Evolutionary conservation across 2,888 invertebrate species (phyloP).

Genomic region (Oeneis ivallda): DNA sequence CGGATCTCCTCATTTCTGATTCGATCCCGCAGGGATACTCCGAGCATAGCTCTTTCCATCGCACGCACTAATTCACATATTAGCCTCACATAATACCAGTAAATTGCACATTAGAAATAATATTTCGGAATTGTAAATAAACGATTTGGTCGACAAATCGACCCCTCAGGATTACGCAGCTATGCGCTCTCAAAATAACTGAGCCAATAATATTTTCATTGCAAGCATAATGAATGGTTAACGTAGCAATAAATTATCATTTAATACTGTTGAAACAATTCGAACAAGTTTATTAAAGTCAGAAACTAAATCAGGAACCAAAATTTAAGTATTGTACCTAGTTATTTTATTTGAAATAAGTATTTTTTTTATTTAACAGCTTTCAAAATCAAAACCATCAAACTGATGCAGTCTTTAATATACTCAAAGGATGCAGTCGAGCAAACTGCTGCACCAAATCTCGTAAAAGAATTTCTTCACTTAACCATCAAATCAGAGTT

Average conservation of each 20-base stretch:
- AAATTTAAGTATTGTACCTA: no score
- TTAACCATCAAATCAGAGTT: background rate
- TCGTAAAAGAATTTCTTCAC: background rate
- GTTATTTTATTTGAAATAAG: no score
- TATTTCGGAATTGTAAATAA: background rate
- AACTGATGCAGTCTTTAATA: no score
- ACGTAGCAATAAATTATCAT: constrained; percentile 24
- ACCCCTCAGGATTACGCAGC: background rate
- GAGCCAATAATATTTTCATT: constrained; percentile 27
- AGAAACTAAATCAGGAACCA: background rate
- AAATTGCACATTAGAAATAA: background rate
- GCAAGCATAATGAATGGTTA: constrained; percentile 28
- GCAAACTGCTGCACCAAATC: no score
- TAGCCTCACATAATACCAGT: background rate
- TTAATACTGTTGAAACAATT: constrained; percentile 14
- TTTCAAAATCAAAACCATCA: no score
- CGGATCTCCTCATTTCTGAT: no score
- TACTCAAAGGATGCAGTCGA: no score
- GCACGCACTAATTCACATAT: no score
- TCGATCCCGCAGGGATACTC: no score
- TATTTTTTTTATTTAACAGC: no score
- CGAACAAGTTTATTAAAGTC: constrained; percentile 4
- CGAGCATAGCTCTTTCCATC: no score
- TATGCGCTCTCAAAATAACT: constrained; percentile 23
- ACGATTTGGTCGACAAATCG: constrained; percentile 3